phyloP scores from a whole-genome alignment of 2,113 vertebrate species.

The Podarcis cretensis region DNA sequence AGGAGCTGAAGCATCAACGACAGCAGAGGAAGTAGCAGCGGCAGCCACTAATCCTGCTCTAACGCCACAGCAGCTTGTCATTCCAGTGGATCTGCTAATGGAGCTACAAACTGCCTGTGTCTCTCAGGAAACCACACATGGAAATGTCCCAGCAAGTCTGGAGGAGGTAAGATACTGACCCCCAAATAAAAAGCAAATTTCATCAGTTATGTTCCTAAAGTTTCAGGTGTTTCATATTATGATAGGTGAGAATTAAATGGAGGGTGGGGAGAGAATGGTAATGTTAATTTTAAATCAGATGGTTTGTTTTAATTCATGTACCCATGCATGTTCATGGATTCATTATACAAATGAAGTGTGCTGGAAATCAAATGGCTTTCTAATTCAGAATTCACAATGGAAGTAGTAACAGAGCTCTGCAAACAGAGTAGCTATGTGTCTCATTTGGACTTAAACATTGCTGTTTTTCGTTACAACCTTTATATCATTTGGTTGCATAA shows the following conservation, averaged over 20 bases:
- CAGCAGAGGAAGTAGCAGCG: not conserved
- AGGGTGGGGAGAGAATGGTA: not conserved
- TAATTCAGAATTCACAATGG: not conserved
- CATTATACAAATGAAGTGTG: not conserved
- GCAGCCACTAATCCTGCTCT: constrained; percentile 27
- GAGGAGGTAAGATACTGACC: not conserved
- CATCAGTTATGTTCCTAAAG: not conserved
- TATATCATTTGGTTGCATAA: not conserved
- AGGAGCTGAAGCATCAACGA: not conserved
- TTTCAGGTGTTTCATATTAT: not conserved
- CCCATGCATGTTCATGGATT: not conserved
- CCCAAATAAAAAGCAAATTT: not conserved
- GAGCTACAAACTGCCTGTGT: constrained; percentile 23
- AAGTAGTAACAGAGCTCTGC: not conserved
- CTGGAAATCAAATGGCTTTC: not conserved
- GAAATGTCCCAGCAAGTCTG: not conserved
- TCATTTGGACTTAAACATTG: not conserved
- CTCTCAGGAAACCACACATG: not conserved
- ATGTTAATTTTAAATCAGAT: not conserved
- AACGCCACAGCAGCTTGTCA: not conserved
- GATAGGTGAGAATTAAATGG: not conserved
- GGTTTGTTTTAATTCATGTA: not conserved
- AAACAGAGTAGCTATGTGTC: not conserved
- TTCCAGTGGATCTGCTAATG: not conserved
- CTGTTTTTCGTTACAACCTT: not conserved